Evolutionary conservation across 2,113 vertebrate species (phyloP).

Genomic region (Oreochromis aureus): DNA sequence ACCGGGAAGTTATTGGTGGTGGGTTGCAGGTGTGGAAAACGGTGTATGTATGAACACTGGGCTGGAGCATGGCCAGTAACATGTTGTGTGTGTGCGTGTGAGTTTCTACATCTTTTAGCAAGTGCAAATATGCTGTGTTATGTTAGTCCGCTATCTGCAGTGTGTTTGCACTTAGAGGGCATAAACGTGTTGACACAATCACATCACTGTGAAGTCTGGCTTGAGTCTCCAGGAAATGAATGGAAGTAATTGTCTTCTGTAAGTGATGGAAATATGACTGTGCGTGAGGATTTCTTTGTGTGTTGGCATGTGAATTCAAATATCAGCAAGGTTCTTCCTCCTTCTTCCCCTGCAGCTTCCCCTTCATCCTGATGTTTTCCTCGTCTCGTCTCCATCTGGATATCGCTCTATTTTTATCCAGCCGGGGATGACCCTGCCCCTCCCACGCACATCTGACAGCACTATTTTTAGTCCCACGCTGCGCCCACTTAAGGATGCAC

Average conservation of each 20-base stretch:
- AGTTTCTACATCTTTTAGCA: neutral
- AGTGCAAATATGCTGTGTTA: neutral
- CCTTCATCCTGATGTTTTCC: slow-evolving; percentile 27
- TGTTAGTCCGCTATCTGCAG: neutral
- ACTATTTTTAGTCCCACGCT: slow-evolving; percentile 50
- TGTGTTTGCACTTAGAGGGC: neutral
- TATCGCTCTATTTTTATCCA: slow-evolving; percentile 57
- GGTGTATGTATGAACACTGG: neutral
- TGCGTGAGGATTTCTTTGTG: neutral
- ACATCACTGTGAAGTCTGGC: neutral
- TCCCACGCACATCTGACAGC: slow-evolving; percentile 1
- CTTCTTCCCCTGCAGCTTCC: neutral
- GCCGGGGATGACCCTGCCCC: slow-evolving; percentile 26
- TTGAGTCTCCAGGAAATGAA: neutral
- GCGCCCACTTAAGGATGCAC: neutral
- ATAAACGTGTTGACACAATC: neutral
- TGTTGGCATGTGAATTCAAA: slow-evolving; percentile 18
- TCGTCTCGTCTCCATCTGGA: slow-evolving; percentile 41
- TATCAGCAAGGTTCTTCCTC: neutral
- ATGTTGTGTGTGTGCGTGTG: neutral
- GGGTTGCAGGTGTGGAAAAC: neutral
- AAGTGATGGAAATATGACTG: fast-evolving
- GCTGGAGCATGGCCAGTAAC: neutral
- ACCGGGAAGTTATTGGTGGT: neutral
- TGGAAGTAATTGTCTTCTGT: neutral